Evolutionary conservation across 2,797 vertebrate species (phyloP).

Genomic region (Pseudomugil tenellus): DNA sequence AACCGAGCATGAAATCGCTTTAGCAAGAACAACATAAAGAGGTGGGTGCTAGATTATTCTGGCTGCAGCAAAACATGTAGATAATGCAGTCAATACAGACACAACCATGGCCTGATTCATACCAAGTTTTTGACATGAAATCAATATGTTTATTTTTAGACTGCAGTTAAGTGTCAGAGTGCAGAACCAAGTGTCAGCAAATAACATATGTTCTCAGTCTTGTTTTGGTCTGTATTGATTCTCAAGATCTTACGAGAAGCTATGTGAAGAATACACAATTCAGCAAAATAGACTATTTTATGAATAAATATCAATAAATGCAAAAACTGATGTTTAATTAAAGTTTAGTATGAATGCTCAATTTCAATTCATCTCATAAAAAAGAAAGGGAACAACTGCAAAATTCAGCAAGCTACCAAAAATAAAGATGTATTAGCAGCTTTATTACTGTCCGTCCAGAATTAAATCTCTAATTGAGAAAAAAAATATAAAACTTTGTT

Average conservation of each 20-base stretch:
- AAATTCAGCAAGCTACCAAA: too few relatives aligned
- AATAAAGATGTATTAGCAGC: too few relatives aligned
- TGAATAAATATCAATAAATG: constrained; percentile 13
- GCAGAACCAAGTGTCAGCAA: constrained; percentile 50
- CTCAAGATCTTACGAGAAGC: constrained; percentile 14
- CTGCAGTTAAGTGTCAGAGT: constrained; percentile 53
- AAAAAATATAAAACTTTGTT: too few relatives aligned
- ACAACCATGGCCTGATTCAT: constrained; percentile 47
- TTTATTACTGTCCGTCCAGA: too few relatives aligned
- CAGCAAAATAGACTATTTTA: constrained; percentile 4
- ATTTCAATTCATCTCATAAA: not conserved
- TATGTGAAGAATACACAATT: constrained; percentile 27
- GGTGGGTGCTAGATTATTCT: constrained; percentile 25
- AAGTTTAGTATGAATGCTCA: constrained; percentile 5
- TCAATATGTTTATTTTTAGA: constrained; percentile 66
- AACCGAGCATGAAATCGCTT: constrained; percentile 47
- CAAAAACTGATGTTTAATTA: constrained; percentile 6
- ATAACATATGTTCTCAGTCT: constrained; percentile 45
- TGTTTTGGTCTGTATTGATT: constrained; percentile 46
- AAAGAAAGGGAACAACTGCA: constrained; percentile 9
- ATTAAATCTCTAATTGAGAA: too few relatives aligned
- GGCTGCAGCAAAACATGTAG: constrained; percentile 43
- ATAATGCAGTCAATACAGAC: constrained; percentile 61
- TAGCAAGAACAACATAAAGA: constrained; percentile 40
- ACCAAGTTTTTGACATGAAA: constrained; percentile 51